These are phyloP conservation scores for Chromis chromis DNA, from an alignment of 2,797 vertebrate species.

Conservation along the genomic window DNA sequence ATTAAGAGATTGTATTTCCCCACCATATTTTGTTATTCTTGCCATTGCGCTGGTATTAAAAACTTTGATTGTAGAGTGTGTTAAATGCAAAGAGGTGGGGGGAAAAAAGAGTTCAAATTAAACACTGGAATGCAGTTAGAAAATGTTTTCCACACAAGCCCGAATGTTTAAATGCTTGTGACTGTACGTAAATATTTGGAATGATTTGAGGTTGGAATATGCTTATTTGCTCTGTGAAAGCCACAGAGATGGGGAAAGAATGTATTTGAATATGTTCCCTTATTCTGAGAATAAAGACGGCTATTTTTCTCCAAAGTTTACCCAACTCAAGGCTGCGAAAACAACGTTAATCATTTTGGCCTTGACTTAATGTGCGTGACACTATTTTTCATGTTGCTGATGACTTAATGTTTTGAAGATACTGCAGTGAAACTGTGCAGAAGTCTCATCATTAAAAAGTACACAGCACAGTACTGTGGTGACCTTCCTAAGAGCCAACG, in stretches of 20 bases:
- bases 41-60: conserved; percentile 43
- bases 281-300: conserved; percentile 54
- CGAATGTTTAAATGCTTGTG: conserved; percentile 67
- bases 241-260: conserved; percentile 62
- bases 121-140: conserved; percentile 35
- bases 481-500: conserved; percentile 33
- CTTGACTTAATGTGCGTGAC: conserved; percentile 3
- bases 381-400: not conserved
- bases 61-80: conserved; percentile 68
- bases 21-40: conserved; percentile 20
- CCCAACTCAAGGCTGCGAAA: conserved; percentile 3
- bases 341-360: conserved; percentile 14
- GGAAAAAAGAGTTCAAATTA: conserved; percentile 20
- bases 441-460: conserved; percentile 39
- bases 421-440: not conserved
- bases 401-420: not conserved
- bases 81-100: conserved; percentile 26
- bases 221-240: conserved; percentile 57
- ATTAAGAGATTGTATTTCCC: conserved; percentile 70
- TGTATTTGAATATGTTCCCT: conserved; percentile 62
- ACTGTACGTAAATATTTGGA: conserved; percentile 74
- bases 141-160: conserved; percentile 54
- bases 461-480: not conserved
- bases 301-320: conserved; percentile 36
- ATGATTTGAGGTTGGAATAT: conserved; percentile 75